Percentiles rank a stretch among this genome's conserved stretches.
Conservation (phyloP, 1,140 invertebrate species). For the Dendrolimus kikuchii region DNA sequence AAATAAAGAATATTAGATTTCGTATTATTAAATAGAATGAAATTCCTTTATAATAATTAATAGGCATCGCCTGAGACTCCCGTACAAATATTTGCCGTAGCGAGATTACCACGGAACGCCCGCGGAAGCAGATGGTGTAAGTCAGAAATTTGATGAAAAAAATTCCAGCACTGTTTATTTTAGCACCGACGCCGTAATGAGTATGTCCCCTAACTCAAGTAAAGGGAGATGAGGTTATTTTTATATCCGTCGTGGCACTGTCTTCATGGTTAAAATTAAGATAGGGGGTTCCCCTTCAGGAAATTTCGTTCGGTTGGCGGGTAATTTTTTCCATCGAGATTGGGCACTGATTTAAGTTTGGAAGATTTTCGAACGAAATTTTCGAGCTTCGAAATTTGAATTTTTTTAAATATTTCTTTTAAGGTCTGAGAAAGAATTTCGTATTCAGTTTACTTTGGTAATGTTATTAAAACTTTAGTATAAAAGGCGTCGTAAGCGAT, state of each 20-base stretch:
- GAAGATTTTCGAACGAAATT: too few relatives aligned
- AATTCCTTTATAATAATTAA: slow-evolving; percentile 19
- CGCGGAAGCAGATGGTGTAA: slow-evolving; percentile 41
- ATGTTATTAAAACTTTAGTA: too few relatives aligned
- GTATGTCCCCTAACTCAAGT: slow-evolving; percentile 18
- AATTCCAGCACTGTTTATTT: slow-evolving; percentile 42
- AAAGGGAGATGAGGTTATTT: slow-evolving; percentile 21
- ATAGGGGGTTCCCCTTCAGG: too few relatives aligned
- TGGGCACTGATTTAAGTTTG: too few relatives aligned
- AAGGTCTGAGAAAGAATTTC: too few relatives aligned
- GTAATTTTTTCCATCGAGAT: too few relatives aligned
- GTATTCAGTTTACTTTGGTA: too few relatives aligned
- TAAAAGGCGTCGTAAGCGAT: too few relatives aligned
- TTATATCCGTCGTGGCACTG: slow-evolving; percentile 12
- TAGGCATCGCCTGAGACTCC: slow-evolving; percentile 16
- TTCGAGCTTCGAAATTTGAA: too few relatives aligned
- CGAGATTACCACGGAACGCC: slow-evolving; percentile 30
- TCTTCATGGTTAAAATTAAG: too few relatives aligned
- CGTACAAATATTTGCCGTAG: slow-evolving; percentile 43
- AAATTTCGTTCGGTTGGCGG: too few relatives aligned
- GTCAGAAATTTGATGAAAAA: slow-evolving; percentile 60
- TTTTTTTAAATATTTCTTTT: too few relatives aligned
- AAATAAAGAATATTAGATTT: slow-evolving; percentile 8
- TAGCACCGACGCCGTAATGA: slow-evolving; percentile 30
- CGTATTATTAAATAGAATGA: slow-evolving; percentile 3